Percentiles rank a stretch among this genome's conserved stretches.
phyloP scores from a whole-genome alignment of 2,888 invertebrate genomes.

The Andrena marginata region DNA sequence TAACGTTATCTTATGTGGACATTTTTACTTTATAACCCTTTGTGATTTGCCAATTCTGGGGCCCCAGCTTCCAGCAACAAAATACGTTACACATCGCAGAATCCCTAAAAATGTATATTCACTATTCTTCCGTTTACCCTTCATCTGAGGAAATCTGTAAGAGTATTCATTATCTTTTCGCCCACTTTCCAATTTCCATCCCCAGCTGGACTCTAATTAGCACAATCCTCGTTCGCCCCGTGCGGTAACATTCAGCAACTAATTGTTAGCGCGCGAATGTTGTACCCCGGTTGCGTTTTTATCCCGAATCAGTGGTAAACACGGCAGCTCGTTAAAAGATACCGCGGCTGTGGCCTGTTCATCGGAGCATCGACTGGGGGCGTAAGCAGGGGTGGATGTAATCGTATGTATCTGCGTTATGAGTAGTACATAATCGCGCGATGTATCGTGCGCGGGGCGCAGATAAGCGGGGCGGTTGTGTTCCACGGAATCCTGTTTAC shows the following conservation, averaged over 20 bases:
- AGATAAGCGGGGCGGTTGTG: constrained; percentile 22
- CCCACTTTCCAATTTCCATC: no score
- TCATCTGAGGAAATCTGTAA: background rate
- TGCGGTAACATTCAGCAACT: constrained; percentile 10
- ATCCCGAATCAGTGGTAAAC: background rate
- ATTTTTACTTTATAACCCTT: no score
- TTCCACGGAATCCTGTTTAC: constrained; percentile 34
- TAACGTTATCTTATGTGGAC: no score
- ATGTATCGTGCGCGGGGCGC: constrained; percentile 29
- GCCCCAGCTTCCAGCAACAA: no score
- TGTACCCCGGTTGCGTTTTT: background rate
- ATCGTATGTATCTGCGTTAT: constrained; percentile 41
- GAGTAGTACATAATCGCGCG: constrained; percentile 35
- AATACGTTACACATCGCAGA: no score
- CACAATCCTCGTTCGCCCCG: background rate
- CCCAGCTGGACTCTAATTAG: background rate
- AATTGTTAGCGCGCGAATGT: constrained; percentile 16
- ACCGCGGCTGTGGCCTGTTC: constrained; percentile 10
- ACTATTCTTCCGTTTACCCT: no score
- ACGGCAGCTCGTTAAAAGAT: background rate
- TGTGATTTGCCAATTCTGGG: no score
- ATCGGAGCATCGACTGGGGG: constrained; percentile 9
- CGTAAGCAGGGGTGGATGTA: constrained; percentile 18
- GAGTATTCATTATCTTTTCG: background rate
- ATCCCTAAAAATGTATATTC: no score